phyloP scores from a whole-genome alignment of 2,888 invertebrate genomes.

The Pristionchus mayeri region DNA sequence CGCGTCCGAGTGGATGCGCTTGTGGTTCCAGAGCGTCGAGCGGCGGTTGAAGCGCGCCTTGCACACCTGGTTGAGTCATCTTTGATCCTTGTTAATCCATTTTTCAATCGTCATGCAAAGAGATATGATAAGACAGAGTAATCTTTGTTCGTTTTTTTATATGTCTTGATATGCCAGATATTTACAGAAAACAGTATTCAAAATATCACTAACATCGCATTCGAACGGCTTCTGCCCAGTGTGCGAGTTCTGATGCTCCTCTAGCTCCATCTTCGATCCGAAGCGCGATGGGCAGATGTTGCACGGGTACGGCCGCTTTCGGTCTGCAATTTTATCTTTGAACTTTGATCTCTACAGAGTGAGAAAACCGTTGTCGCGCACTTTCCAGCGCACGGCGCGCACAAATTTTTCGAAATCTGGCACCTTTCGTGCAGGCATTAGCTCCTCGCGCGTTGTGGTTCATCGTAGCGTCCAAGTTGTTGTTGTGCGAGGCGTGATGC shows the following conservation, averaged over 20 bases:
- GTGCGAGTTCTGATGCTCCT: slow-evolving; percentile 76
- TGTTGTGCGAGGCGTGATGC: slow-evolving; percentile 28
- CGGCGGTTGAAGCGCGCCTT: slow-evolving; percentile 75
- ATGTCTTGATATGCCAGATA: no score
- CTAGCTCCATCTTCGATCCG: slow-evolving; percentile 75
- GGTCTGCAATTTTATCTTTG: slow-evolving; percentile 56
- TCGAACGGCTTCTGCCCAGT: slow-evolving; percentile 75
- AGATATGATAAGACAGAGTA: background rate
- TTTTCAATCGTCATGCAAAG: background rate
- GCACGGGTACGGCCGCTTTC: slow-evolving; percentile 75
- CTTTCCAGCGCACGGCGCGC: background rate
- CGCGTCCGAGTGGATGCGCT: slow-evolving; percentile 75
- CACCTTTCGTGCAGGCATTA: slow-evolving; percentile 56
- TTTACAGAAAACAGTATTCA: no score
- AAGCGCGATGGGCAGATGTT: slow-evolving; percentile 68
- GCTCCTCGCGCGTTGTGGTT: slow-evolving; percentile 54
- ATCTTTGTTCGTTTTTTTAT: background rate
- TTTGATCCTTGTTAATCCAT: no score
- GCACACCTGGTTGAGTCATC: slow-evolving; percentile 62
- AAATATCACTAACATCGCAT: slow-evolving; percentile 70
- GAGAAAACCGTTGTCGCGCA: background rate
- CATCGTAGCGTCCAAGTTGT: slow-evolving; percentile 54
- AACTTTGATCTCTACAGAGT: background rate
- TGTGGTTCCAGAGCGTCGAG: slow-evolving; percentile 76
- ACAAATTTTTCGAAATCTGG: background rate